Percentiles rank a stretch among this genome's conserved stretches.
Conservation (phyloP, 2,888 invertebrate species). For the Ophonus ardosiacus region DNA sequence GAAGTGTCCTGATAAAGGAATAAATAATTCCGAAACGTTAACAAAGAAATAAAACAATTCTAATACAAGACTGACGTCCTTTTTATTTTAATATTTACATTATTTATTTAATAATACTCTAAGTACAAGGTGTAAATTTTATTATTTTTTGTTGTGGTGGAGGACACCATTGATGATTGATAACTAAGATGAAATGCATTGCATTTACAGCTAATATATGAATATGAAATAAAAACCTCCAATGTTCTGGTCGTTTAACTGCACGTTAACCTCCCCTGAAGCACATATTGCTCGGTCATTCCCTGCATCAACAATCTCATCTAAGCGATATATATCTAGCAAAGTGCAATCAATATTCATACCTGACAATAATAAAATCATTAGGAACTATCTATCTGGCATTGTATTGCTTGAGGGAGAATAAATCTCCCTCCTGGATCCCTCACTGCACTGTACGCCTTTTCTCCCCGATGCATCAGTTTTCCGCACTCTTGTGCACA, state of each 20-base stretch:
- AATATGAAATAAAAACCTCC: neutral
- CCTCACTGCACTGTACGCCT: neutral
- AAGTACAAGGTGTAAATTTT: too few species aligned
- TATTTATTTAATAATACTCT: too few species aligned
- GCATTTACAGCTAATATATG: neutral
- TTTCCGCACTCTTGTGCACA: constrained; percentile 39
- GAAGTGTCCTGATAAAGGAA: too few species aligned
- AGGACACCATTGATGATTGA: too few species aligned
- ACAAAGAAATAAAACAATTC: too few species aligned
- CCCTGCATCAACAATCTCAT: neutral
- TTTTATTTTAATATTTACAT: too few species aligned
- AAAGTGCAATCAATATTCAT: constrained; percentile 27
- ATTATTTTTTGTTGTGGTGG: too few species aligned
- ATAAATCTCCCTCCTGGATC: constrained; percentile 33
- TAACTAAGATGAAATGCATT: neutral
- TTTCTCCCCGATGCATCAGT: constrained; percentile 25
- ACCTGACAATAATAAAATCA: constrained; percentile 42
- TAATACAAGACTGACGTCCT: too few species aligned
- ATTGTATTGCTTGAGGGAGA: constrained; percentile 2
- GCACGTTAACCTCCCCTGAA: neutral
- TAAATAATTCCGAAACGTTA: too few species aligned
- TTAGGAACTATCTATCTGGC: constrained; percentile 10
- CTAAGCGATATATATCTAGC: constrained; percentile 14
- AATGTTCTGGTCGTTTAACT: neutral
- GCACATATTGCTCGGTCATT: neutral